Evolutionary conservation across 2,113 vertebrate species (phyloP), one percentile per base, ranked within the genome.

Genomic region (Hassar affinis): DNA sequence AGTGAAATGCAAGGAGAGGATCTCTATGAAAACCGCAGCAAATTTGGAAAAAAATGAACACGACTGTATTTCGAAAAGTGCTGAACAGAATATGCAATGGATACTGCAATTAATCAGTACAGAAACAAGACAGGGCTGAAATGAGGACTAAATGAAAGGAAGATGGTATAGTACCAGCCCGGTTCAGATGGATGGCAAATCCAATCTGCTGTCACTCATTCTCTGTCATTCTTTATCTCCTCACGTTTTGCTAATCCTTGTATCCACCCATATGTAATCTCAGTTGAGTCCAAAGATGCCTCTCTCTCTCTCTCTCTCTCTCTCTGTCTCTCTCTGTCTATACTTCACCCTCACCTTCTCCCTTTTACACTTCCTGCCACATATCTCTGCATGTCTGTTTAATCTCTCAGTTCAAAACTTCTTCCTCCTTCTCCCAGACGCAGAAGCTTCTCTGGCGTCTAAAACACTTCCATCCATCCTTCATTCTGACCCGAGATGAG

Each of bases 311-410:
- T 75, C 54, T 78, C 79, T 86, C 84, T 91, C 88, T 90, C 56
- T 85, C 81, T 76, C 66, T 69, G 18, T 69, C 88, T 91, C 88
- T 91, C 85, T 86, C 75, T 59, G 64, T 85, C 87, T 17, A 33
- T 54, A 54, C 82, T 83, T 82, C 51, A 78, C 52, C 87, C 86
- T 86, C 81, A 86, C 72, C 38, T 72, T 82, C 79, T 80, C 30
- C 35, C 30, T 74, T 66, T 38, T 78, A 59, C 66, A 49, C 79
- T 74, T 86, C 56, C 35, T 56, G 71, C n/a, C 72, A 88, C 91
- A 92, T 47, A 91, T 89, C 91, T 90, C 92, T 88, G 27, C 84
- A 89, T 76, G 81, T 89, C 85, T 89, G 56, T 85, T 88, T 89
- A 88, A 88, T 90, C 82, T 90, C 86, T 89, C 90, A 88, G 87